Conservation (phyloP, 2,888 invertebrate species). For the Ophion obscuratus region DNA sequence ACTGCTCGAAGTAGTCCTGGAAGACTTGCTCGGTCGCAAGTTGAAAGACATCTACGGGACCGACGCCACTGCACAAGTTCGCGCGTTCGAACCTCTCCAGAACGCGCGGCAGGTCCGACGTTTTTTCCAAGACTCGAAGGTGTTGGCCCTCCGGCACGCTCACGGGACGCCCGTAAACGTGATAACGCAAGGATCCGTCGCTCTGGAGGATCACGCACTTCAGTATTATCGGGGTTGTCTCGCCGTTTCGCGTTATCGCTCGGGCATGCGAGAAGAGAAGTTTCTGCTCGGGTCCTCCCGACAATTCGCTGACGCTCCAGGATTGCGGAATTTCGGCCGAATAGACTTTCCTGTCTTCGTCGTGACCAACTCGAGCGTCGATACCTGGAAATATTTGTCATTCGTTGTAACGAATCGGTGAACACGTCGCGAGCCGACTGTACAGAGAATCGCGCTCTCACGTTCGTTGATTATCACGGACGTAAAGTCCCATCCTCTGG, state of each 20-base stretch:
- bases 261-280: constrained; percentile 31
- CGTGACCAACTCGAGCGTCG: background rate
- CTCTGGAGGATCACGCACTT: constrained; percentile 38
- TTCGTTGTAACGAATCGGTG: background rate
- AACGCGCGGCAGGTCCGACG: constrained; percentile 5
- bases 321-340: constrained; percentile 43
- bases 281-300: constrained; percentile 18
- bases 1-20: constrained; percentile 47
- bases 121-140: constrained; percentile 14
- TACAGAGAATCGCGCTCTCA: background rate
- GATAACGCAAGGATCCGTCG: constrained; percentile 25
- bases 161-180: constrained; percentile 41
- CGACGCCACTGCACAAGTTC: constrained; percentile 43
- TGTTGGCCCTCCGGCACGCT: constrained; percentile 6
- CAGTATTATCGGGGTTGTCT: constrained; percentile 29
- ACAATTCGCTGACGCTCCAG: constrained; percentile 43
- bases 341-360: constrained; percentile 1
- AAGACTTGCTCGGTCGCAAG: constrained; percentile 34
- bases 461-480: background rate
- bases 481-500: background rate
- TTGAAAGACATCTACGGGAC: constrained; percentile 38
- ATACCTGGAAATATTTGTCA: constrained; percentile 2
- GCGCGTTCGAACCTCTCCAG: constrained; percentile 33
- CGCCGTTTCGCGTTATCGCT: constrained; percentile 26
- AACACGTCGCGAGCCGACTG: background rate